phyloP scores from a whole-genome alignment of 2,113 vertebrate genomes.

The Hippocampus barbouri region DNA sequence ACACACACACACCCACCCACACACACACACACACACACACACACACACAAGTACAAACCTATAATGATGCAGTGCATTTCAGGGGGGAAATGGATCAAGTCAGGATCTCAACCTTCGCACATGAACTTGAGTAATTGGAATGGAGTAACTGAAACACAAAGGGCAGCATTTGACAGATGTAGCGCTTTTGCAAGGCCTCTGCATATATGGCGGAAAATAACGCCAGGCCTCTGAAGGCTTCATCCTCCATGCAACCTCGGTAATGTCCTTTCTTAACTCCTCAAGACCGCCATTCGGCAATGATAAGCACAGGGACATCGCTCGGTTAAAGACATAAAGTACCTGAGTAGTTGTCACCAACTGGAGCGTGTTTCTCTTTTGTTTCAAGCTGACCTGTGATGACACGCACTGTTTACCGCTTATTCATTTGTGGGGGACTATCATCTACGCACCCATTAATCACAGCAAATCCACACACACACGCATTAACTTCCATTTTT shows the following conservation, averaged over 20 bases:
- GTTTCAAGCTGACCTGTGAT: constrained; percentile 59
- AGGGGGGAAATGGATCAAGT: constrained; percentile 28
- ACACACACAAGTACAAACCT: constrained; percentile 6
- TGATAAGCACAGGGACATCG: constrained; percentile 52
- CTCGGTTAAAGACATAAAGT: constrained; percentile 58
- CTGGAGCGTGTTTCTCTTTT: constrained; percentile 44
- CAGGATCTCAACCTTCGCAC: constrained; percentile 46
- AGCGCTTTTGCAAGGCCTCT: constrained; percentile 51
- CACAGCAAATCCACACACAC: constrained; percentile 31
- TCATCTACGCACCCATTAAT: constrained; percentile 59
- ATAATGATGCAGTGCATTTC: constrained; percentile 18
- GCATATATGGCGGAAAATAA: constrained; percentile 66
- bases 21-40: constrained; percentile 21
- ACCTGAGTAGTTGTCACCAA: constrained; percentile 62
- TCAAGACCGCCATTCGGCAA: constrained; percentile 61
- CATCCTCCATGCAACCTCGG: constrained; percentile 51
- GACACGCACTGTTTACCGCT: constrained; percentile 62
- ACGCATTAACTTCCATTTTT: constrained; percentile 39
- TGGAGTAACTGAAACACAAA: constrained; percentile 70
- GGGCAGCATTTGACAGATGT: constrained; percentile 69
- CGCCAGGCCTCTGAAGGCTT: constrained; percentile 50
- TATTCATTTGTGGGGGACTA: constrained; percentile 56
- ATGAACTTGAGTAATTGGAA: constrained; percentile 63
- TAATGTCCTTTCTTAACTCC: constrained; percentile 50
- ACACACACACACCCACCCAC: constrained; percentile 17